Conservation (phyloP, 2,113 vertebrate species). For the Plecturocebus donacophilus region DNA sequence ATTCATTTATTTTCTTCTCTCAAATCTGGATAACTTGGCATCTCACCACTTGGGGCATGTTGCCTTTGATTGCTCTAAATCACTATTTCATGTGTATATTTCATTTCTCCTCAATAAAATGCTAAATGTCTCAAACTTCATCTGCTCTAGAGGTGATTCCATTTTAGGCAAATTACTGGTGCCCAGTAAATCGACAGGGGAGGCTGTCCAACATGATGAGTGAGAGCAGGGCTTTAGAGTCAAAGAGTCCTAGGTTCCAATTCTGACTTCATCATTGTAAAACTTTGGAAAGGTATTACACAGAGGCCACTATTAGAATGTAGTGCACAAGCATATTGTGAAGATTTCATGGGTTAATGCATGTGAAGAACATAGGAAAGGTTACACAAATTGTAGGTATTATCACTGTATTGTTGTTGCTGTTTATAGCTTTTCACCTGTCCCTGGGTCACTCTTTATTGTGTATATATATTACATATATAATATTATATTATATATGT, state of each 20-base stretch:
- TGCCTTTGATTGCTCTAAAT: neutral
- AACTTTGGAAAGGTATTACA: neutral
- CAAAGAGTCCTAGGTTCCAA: neutral
- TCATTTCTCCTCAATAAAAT: neutral
- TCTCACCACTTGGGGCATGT: neutral
- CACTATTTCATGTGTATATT: neutral
- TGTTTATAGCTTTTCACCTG: neutral
- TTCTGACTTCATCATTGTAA: neutral
- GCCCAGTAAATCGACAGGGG: neutral
- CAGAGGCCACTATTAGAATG: neutral
- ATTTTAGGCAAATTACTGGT: neutral
- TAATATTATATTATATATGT: no score
- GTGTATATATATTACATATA: no score
- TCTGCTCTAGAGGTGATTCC: neutral
- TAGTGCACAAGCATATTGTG: neutral
- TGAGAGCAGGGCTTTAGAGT: neutral
- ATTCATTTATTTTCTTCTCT: neutral
- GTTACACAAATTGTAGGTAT: neutral
- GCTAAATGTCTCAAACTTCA: neutral
- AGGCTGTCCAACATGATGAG: neutral
- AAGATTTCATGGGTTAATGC: neutral
- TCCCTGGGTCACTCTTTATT: neutral
- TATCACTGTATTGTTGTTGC: neutral
- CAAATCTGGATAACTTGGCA: neutral
- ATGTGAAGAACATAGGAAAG: neutral